These are phyloP conservation scores for Chorisops tibialis DNA, from an alignment of 2,888 invertebrate species.

Conservation along the genomic window DNA sequence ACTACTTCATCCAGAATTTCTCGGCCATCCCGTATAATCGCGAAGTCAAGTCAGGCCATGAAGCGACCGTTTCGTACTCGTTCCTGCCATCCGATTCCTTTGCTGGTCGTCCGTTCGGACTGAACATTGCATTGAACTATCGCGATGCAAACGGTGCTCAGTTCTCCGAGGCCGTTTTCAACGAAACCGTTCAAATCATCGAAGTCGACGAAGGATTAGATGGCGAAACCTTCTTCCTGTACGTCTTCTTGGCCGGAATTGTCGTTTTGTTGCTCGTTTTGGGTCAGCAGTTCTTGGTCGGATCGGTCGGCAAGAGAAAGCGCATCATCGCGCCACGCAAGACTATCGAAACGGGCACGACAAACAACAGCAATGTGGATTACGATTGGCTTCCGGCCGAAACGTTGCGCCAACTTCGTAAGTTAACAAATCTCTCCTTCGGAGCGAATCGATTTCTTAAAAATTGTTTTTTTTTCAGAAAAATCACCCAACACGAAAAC, in stretches of 20 bases:
- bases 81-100: constrained; percentile 96
- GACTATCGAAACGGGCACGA: constrained; percentile 87
- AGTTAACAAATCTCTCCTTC: constrained; percentile 51
- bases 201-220: constrained; percentile 97
- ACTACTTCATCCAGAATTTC: constrained; percentile 97
- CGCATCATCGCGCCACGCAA: constrained; percentile 56
- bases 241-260: constrained; percentile 89
- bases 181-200: constrained; percentile 93
- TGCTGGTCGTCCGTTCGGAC: constrained; percentile 93
- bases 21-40: constrained; percentile 84
- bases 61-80: constrained; percentile 92
- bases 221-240: constrained; percentile 98
- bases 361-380: constrained; percentile 86
- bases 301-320: constrained; percentile 73
- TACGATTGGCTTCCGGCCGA: constrained; percentile 98
- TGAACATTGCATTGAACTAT: constrained; percentile 89
- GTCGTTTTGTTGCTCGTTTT: constrained; percentile 81
- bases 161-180: constrained; percentile 87
- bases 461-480: constrained; percentile 57
- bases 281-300: constrained; percentile 83
- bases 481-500: constrained; percentile 66
- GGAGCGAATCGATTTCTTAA: background rate
- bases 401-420: constrained; percentile 78
- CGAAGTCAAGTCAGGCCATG: constrained; percentile 83
- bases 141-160: constrained; percentile 67